Evolutionary conservation across 2,888 invertebrate genomes (phyloP).

Genomic region (Schizaphis graminum): DNA sequence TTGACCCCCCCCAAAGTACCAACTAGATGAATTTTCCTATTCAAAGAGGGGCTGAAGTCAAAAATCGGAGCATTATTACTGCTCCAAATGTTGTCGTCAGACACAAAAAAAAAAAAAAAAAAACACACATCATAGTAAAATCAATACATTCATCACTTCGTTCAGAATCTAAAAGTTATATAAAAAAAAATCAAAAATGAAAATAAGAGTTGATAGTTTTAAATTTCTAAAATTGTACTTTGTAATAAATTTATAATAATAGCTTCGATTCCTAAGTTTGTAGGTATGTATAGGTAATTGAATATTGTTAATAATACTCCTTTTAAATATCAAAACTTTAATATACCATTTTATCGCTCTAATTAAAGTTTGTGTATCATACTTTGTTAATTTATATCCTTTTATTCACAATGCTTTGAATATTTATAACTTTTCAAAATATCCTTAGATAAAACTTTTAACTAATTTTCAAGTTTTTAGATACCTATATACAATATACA

Average conservation of each 20-base stretch:
- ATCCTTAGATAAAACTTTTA: constrained; percentile 38
- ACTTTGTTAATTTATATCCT: constrained; percentile 18
- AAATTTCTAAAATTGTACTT: background rate
- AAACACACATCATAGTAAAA: too few species aligned
- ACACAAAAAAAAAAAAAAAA: too few species aligned
- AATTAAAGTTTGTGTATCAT: constrained; percentile 20
- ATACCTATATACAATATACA: background rate
- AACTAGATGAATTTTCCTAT: too few species aligned
- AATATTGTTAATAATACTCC: background rate
- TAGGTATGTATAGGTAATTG: background rate
- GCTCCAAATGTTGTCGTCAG: too few species aligned
- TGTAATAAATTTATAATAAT: background rate
- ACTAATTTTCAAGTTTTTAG: constrained; percentile 21
- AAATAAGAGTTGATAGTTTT: background rate
- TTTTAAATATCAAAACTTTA: constrained; percentile 38
- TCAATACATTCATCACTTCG: too few species aligned
- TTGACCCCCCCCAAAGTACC: too few species aligned
- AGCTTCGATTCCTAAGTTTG: background rate
- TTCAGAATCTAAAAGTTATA: too few species aligned
- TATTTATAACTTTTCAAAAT: constrained; percentile 42
- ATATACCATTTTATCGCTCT: constrained; percentile 22
- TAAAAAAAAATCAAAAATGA: too few species aligned
- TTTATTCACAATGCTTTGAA: constrained; percentile 30
- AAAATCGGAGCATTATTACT: too few species aligned
- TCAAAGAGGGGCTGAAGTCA: too few species aligned